A percentile compares a stretch with the other conserved stretches of the same genome.
Conservation (phyloP, 2,797 vertebrate species). For the Australoheros facetus region DNA sequence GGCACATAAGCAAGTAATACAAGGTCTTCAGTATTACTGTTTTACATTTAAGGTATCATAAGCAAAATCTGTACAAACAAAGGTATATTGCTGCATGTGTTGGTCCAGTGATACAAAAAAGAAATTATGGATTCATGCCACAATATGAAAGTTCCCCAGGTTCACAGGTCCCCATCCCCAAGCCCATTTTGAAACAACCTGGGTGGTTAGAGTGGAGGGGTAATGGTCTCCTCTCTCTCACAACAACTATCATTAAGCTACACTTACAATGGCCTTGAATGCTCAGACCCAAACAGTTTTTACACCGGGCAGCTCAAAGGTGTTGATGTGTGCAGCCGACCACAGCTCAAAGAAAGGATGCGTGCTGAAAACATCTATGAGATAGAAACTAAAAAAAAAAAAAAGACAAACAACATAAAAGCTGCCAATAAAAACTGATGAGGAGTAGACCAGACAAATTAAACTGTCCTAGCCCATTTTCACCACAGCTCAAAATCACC, state of each 20-base stretch:
- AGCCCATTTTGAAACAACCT: background rate
- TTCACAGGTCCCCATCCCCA: conserved; percentile 17
- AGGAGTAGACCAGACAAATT: conserved; percentile 27
- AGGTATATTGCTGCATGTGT: background rate
- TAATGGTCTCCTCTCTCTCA: conserved; percentile 42
- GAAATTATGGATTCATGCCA: background rate
- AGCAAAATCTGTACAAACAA: background rate
- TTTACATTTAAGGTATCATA: background rate
- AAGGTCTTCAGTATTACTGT: background rate
- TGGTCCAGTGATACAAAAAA: background rate
- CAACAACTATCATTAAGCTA: conserved; percentile 36
- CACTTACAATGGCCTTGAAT: conserved; percentile 25
- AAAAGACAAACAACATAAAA: conserved; percentile 8
- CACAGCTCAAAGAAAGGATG: background rate
- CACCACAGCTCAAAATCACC: conserved; percentile 24
- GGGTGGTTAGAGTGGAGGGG: conserved; percentile 14
- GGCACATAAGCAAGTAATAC: background rate
- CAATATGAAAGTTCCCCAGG: conserved; percentile 24
- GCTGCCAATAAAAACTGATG: conserved; percentile 22
- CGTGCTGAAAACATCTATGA: conserved; percentile 31
- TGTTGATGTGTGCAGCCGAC: conserved; percentile 20
- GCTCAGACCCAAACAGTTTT: conserved; percentile 27
- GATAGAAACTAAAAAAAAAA: background rate
- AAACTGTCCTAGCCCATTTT: conserved; percentile 36
- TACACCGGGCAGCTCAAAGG: conserved; percentile 19